Conservation (phyloP, 2,888 invertebrate genomes). For the Volucella bombylans region DNA sequence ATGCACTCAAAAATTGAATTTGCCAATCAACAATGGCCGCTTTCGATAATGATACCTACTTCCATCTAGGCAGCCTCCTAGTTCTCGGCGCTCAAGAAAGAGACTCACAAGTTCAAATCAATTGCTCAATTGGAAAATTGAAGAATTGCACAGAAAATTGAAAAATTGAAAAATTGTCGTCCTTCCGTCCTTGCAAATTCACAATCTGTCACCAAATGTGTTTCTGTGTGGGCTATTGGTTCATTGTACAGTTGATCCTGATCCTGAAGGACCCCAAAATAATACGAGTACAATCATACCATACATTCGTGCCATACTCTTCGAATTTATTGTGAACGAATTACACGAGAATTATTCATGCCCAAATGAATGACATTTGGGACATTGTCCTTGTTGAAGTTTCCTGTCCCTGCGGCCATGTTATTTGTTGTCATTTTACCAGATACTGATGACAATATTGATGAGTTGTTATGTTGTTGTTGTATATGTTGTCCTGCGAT, state of each 20-base stretch:
- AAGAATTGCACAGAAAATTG: slow-evolving; percentile 11
- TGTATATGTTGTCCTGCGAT: not conserved
- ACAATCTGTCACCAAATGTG: slow-evolving; percentile 53
- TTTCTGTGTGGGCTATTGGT: slow-evolving; percentile 51
- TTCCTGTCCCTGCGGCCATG: slow-evolving; percentile 59
- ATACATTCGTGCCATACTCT: slow-evolving; percentile 11
- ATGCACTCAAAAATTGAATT: slow-evolving; percentile 66
- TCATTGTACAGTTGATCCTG: not conserved
- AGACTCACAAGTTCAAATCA: slow-evolving; percentile 56
- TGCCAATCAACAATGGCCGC: slow-evolving; percentile 49
- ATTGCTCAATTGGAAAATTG: slow-evolving; percentile 67
- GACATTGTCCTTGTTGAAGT: slow-evolving; percentile 33
- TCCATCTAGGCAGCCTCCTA: slow-evolving; percentile 8
- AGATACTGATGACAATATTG: slow-evolving; percentile 66
- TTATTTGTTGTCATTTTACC: slow-evolving; percentile 57
- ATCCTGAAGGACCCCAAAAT: slow-evolving; percentile 51
- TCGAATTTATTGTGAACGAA: slow-evolving; percentile 68
- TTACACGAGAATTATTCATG: slow-evolving; percentile 71
- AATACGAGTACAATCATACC: not conserved
- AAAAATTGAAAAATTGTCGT: slow-evolving; percentile 33
- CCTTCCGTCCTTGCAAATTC: slow-evolving; percentile 31
- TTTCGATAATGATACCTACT: slow-evolving; percentile 41
- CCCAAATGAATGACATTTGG: slow-evolving; percentile 64
- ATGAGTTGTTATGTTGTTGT: slow-evolving; percentile 47
- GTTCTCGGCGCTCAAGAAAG: slow-evolving; percentile 19